Conservation (phyloP, 2,113 vertebrate species). For the Engystomops pustulosus region DNA sequence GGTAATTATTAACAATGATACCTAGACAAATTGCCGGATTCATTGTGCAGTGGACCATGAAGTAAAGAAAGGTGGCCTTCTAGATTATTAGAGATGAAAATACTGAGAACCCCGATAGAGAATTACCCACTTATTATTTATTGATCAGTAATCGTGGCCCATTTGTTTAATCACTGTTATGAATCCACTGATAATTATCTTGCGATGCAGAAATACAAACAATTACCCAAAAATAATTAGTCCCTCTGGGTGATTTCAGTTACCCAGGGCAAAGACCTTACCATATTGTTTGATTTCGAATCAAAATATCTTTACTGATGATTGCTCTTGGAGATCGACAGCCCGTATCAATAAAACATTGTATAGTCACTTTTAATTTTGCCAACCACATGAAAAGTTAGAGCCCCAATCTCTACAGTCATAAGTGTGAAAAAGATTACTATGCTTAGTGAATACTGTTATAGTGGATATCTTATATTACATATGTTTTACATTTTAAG, state of each 20-base stretch:
- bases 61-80: background rate
- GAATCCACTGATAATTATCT: slow-evolving; percentile 29
- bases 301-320: slow-evolving; percentile 41
- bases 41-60: background rate
- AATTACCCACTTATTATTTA: slow-evolving; percentile 45
- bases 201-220: slow-evolving; percentile 21
- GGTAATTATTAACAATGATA: slow-evolving; percentile 48
- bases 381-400: no score
- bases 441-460: no score
- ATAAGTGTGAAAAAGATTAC: no score
- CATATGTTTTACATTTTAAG: no score
- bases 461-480: no score
- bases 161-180: slow-evolving; percentile 32
- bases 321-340: slow-evolving; percentile 16
- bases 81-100: background rate
- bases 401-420: no score
- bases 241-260: background rate
- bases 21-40: slow-evolving; percentile 2
- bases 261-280: slow-evolving; percentile 39
- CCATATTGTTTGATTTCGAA: slow-evolving; percentile 37
- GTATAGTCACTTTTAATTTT: background rate
- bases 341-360: background rate
- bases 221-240: slow-evolving; percentile 51
- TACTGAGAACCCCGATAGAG: slow-evolving; percentile 3
- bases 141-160: slow-evolving; percentile 32